Evolutionary conservation across 37 sponge, comb jelly and placozoan species (phyloP), one percentile per base, ranked within the genome.

Genomic region (Amphimedon queenslandica): DNA sequence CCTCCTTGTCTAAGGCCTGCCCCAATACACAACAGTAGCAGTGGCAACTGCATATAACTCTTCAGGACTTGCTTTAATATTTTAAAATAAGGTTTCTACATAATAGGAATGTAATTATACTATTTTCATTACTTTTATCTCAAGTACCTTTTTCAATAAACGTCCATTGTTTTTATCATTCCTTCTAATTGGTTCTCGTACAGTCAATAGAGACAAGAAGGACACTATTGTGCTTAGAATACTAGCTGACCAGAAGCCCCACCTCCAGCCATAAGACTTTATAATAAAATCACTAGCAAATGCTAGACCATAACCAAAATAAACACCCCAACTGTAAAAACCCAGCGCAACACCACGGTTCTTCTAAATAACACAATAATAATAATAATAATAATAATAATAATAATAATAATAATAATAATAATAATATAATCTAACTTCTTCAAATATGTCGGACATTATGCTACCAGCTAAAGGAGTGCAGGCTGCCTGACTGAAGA

Each of bases 401-500:
- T 47, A 13, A 47, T 47, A 47, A 47, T 8, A 18, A 47, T 18
- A 18, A 77, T 5, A 21, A 24, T 18, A 29, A 32, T 29, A n/a
- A 47, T 47, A 18, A 13, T 47, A 47, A 21, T 28, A 25, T 24
- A 8, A 33, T 21, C 71, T 55, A 13, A 80, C 86, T 73, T 72
- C 79, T 5, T 35, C 11, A 56, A 90, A 90, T 55, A 76, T 72
- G 74, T 90, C 91, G 1, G 87, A 55, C 1, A 90, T 71, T 43
- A 90, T 76, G 64, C 91, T 86, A 20, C 72, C 42, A 18, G 91
- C 91, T 65, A 82, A 84, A 37, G 91, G 87, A 51, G 82, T 90
- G 40, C 91, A 90, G 11, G 69, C 82, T 5, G 91, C 82, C 35
- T 85, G 81, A 77, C 91, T 89, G 60, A 13, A 74, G 25, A 60